Base-by-base conservation (phyloP, 1,140 invertebrate genomes). In the Scylla paramamosain region DNA sequence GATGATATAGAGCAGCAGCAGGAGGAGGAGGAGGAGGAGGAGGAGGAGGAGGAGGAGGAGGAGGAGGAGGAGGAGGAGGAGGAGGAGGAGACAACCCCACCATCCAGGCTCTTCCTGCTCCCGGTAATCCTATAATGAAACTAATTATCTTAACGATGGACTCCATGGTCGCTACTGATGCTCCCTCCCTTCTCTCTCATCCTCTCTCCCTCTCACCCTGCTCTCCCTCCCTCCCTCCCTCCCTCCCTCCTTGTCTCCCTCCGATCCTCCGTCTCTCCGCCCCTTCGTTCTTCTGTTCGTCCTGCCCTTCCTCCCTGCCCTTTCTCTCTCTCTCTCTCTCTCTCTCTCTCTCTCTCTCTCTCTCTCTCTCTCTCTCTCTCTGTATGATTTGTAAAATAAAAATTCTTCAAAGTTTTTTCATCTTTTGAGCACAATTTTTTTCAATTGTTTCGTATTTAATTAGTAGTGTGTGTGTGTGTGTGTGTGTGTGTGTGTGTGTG, bases 81-180 rank as follows among this genome's bases (percentile, higher is more conserved):
- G 28, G 52, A 45, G 67, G 25, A 31, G 88, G 77, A n/a, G 52
- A 14, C 32, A 39, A 29, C 86, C 7, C 67, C 67, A 20, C 31
- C 86, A 14, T 46, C 86, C 31, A 39, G 1, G 25, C 32, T 31
- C 84, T 48, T 87, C 83, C 46, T 48, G 10, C 45, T 46, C 46
- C 52, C 84, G 45, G 28, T 83, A 52, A 93, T 93, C 84, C 84
- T 48, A 52, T 93, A 93, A 93, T 93, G 92, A 93, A 88, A 88
- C 92, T 93, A 88, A 87, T 93, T 93, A 93, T 93, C 92, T 88
- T 93, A 93, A 93, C 83, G 92, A 88, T n/a, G 87, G 83, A 87
- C 92, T 88, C 92, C 90, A 77, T 91, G 90, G 90, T 32, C 52
- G 90, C 90, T 91, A 77, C 90, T 77, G 90, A 77, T 77, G 29